Evolutionary conservation across 1,140 invertebrate species (phyloP).

Genomic region (Aphaenogaster floridana): DNA sequence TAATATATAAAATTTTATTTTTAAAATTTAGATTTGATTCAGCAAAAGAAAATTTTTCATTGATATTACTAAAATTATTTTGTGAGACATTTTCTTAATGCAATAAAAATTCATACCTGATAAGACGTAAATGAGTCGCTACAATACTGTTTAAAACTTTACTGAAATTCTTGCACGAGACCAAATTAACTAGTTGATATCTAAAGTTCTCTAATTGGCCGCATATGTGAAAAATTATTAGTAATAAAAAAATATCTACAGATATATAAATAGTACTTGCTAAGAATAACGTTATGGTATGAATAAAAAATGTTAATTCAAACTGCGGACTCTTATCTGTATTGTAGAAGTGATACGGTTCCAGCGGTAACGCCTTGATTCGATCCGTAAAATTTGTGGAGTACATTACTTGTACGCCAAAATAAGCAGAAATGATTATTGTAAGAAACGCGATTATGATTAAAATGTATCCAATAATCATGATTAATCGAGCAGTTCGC

Average conservation of each 20-base stretch:
- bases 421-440: background rate
- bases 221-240: slow-evolving; percentile 35
- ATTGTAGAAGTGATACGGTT: slow-evolving; percentile 6
- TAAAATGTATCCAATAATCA: background rate
- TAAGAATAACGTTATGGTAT: background rate
- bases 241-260: slow-evolving; percentile 24
- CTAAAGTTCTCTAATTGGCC: slow-evolving; percentile 29
- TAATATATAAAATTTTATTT: too few species aligned
- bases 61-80: background rate
- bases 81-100: background rate
- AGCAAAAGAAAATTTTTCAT: too few species aligned
- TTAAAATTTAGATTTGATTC: too few species aligned
- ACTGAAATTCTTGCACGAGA: background rate
- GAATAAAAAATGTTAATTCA: background rate
- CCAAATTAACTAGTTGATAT: background rate
- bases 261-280: background rate
- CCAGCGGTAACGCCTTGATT: background rate
- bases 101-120: slow-evolving; percentile 6
- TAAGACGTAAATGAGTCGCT: slow-evolving; percentile 15
- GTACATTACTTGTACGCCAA: background rate
- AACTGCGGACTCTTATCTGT: slow-evolving; percentile 13
- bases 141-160: background rate
- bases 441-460: accelerated
- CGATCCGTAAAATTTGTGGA: background rate
- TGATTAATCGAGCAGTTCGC: background rate